phyloP scores from a whole-genome alignment of 2,113 vertebrate genomes.

The Apaloderma vittatum region DNA sequence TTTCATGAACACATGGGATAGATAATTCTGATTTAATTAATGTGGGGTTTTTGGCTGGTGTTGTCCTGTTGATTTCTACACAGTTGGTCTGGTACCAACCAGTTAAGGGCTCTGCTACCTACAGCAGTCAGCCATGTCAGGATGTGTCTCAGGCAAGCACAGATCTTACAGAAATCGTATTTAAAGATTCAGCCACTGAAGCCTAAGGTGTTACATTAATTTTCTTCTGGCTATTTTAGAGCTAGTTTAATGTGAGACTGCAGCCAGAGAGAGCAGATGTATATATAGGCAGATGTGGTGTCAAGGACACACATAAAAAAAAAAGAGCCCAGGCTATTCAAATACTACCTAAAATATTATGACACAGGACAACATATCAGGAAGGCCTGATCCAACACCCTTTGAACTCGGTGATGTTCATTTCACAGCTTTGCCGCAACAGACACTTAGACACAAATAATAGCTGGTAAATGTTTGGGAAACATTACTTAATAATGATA shows the following conservation, averaged over 20 bases:
- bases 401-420: background rate
- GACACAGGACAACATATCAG: rapidly evolving
- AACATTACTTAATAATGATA: background rate
- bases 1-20: background rate
- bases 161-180: background rate
- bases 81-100: background rate
- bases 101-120: background rate
- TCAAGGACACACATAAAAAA: background rate
- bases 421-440: background rate
- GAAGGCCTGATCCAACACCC: background rate
- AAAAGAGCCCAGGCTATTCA: background rate
- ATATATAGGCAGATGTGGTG: background rate
- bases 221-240: background rate
- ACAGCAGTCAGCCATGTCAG: background rate
- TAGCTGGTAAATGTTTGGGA: background rate
- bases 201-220: background rate
- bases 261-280: background rate
- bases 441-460: background rate
- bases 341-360: background rate
- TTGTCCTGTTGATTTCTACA: background rate
- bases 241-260: background rate
- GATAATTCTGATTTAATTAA: background rate
- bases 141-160: background rate
- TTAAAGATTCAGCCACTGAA: background rate
- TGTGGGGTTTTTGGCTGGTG: background rate